Evolutionary conservation across 1,140 invertebrate genomes (phyloP).

Genomic region (Sogatella furcifera): DNA sequence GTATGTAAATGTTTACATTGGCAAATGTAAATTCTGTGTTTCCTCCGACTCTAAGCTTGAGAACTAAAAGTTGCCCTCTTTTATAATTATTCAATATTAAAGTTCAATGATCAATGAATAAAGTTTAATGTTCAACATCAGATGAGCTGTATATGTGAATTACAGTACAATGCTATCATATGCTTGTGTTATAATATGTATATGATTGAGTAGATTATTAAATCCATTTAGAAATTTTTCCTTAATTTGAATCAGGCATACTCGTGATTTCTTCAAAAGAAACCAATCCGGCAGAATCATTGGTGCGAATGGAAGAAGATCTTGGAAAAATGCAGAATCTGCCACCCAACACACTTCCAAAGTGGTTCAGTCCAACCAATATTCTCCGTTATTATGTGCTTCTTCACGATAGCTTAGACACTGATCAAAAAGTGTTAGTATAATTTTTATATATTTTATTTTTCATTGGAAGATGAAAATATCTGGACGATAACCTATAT

Average conservation of each 20-base stretch:
- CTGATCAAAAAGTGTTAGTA: constrained; percentile 47
- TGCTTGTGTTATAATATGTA: background rate
- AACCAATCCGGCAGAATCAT: constrained; percentile 65
- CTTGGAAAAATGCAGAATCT: constrained; percentile 66
- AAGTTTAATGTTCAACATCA: too few species aligned
- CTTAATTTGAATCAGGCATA: constrained; percentile 31
- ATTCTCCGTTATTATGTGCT: constrained; percentile 84
- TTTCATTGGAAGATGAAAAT: too few species aligned
- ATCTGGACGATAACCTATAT: too few species aligned
- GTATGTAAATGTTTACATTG: too few species aligned
- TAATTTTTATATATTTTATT: too few species aligned
- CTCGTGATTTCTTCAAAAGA: constrained; percentile 76
- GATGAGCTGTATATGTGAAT: too few species aligned
- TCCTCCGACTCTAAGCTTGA: too few species aligned
- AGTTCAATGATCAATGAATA: background rate
- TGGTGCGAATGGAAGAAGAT: constrained; percentile 63
- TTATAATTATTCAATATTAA: background rate
- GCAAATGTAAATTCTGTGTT: too few species aligned
- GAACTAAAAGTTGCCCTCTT: too few species aligned
- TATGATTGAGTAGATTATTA: background rate
- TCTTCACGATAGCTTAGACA: constrained; percentile 68
- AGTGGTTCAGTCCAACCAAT: constrained; percentile 73
- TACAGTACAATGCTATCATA: too few species aligned
- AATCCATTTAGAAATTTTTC: background rate
- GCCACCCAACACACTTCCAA: constrained; percentile 63